These are phyloP conservation scores for Hyperoplus immaculatus DNA, from an alignment of 2,797 vertebrate genomes.

Conservation along the genomic window DNA sequence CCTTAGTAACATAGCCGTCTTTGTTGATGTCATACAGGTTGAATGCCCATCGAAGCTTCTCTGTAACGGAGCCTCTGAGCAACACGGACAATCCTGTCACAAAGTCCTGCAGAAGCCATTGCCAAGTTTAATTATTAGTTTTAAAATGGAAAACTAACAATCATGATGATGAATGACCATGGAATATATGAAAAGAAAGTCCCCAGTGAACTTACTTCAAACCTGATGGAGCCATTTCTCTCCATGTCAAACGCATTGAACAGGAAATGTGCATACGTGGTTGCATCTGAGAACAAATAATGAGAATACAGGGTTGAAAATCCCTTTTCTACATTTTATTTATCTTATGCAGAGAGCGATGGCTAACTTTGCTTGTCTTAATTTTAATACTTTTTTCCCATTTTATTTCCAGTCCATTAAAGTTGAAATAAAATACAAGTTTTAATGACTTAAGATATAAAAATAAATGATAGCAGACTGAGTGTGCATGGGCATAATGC, in stretches of 20 bases:
- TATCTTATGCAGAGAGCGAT: not conserved
- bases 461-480: not conserved
- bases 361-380: not conserved
- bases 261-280: conserved; percentile 94
- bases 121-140: not conserved
- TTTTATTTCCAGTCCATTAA: not conserved
- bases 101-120: conserved; percentile 88
- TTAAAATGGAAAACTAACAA: not conserved
- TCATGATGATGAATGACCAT: not conserved
- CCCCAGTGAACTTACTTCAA: conserved; percentile 86
- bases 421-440: not conserved
- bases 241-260: conserved; percentile 96
- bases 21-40: conserved; percentile 98
- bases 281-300: conserved; percentile 85
- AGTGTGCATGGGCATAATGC: not conserved
- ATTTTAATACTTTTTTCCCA: not conserved
- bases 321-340: not conserved
- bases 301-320: not conserved
- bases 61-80: conserved; percentile 92
- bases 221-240: conserved; percentile 91
- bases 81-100: conserved; percentile 92
- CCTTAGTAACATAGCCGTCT: conserved; percentile 93
- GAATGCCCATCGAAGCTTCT: conserved; percentile 96
- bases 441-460: not conserved
- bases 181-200: not conserved